phyloP scores from a whole-genome alignment of 2,113 vertebrate genomes.

The Equus przewalskii region DNA sequence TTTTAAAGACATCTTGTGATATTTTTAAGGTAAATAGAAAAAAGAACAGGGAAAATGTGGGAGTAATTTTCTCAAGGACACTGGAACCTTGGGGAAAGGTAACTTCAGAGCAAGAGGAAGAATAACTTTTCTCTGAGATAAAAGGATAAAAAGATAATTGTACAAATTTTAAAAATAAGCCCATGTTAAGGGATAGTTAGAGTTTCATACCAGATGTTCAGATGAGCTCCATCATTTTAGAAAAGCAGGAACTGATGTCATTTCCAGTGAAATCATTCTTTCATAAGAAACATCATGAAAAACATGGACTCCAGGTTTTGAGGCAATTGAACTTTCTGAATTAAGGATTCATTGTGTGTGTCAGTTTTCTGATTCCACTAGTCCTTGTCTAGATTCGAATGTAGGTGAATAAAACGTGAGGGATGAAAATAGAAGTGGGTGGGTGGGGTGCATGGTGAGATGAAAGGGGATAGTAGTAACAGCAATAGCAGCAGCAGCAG shows the following conservation, averaged over 20 bases:
- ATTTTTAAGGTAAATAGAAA: constrained; percentile 34
- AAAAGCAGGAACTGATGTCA: constrained; percentile 45
- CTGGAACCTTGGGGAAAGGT: not conserved
- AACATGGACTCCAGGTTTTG: not conserved
- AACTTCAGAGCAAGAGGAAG: constrained; percentile 7
- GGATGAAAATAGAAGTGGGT: not conserved
- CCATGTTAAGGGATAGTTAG: not conserved
- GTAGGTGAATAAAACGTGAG: not conserved
- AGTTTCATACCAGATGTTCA: constrained; percentile 48
- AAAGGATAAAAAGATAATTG: constrained; percentile 59
- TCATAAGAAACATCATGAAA: not conserved
- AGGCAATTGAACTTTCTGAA: constrained; percentile 6
- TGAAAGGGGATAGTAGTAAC: not conserved
- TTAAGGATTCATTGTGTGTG: not conserved
- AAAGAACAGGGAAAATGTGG: not conserved
- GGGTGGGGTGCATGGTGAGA: not conserved
- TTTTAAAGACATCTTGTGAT: not conserved
- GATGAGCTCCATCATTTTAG: not conserved
- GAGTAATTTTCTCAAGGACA: constrained; percentile 49
- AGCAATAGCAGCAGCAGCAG: too few species aligned
- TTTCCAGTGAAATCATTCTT: constrained; percentile 51
- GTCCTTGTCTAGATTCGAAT: not conserved
- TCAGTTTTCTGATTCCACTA: constrained; percentile 3
- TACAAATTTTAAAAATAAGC: constrained; percentile 32
- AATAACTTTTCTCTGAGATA: constrained; percentile 48